These are phyloP conservation scores for Lacanobia wlatinum DNA, from an alignment of 2,888 invertebrate species.

Conservation along the genomic window DNA sequence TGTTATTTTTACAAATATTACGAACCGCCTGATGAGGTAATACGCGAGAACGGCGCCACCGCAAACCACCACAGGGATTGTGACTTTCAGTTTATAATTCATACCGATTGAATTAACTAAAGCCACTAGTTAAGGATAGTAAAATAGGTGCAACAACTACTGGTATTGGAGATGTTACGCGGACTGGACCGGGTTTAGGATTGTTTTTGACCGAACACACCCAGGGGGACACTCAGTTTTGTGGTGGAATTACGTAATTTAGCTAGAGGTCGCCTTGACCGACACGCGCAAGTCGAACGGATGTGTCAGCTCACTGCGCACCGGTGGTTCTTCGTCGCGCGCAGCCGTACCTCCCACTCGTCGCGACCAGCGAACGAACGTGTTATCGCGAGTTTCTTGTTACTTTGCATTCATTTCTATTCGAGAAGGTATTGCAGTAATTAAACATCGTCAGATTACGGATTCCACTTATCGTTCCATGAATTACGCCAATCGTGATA, in stretches of 20 bases:
- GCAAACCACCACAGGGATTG: conserved; percentile 88
- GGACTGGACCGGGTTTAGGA: conserved; percentile 77
- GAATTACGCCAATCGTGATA: conserved; percentile 76
- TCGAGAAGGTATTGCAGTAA: conserved; percentile 78
- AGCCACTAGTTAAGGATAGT: conserved; percentile 62
- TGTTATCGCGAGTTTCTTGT: conserved; percentile 88
- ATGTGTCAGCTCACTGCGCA: conserved; percentile 90
- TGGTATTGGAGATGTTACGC: conserved; percentile 75
- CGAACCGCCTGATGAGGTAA: conserved; percentile 90
- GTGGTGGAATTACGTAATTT: conserved; percentile 89
- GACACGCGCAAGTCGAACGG: conserved; percentile 89
- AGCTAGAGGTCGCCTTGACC: conserved; percentile 89
- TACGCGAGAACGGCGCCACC: conserved; percentile 89
- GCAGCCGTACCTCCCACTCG: conserved; percentile 88
- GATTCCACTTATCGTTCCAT: conserved; percentile 78
- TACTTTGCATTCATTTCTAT: conserved; percentile 86
- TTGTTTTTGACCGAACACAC: conserved; percentile 86
- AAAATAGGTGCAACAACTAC: conserved; percentile 72
- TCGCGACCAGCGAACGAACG: conserved; percentile 80
- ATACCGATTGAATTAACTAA: conserved; percentile 77
- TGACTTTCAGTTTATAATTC: conserved; percentile 89
- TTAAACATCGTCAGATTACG: conserved; percentile 85
- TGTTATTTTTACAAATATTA: conserved; percentile 71
- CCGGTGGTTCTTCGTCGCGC: conserved; percentile 82
- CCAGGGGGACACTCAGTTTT: conserved; percentile 84